Evolutionary conservation across 37 sponge, comb jelly and placozoan species (phyloP).

Genomic region (Diacarnus erythraeanus): DNA sequence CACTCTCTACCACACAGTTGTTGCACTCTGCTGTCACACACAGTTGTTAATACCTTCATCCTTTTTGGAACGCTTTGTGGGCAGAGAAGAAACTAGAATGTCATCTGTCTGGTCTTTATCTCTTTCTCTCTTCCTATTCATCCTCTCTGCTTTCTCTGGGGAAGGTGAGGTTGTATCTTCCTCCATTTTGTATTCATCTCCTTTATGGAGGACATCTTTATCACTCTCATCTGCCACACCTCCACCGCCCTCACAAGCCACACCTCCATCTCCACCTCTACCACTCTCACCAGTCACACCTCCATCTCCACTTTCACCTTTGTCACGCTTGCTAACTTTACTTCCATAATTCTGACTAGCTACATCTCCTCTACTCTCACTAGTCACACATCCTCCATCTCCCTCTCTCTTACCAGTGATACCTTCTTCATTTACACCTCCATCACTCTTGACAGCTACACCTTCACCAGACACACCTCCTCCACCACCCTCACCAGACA

Average conservation of each 20-base stretch:
- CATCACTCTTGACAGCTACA: neutral
- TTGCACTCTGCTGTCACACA: no score
- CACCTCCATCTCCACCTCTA: neutral
- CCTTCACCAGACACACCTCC: neutral
- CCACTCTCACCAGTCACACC: neutral
- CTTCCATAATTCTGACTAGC: no score
- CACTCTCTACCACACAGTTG: no score
- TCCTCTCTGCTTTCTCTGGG: neutral
- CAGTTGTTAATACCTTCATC: no score
- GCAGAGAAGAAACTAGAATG: neutral
- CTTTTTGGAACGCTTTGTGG: neutral
- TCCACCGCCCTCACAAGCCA: neutral
- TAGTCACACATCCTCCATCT: neutral
- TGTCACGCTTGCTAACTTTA: neutral
- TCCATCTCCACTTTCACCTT: neutral
- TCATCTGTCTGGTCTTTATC: neutral
- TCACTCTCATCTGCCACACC: neutral
- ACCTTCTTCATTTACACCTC: neutral
- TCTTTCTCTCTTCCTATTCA: conserved; percentile 3
- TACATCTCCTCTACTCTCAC: neutral
- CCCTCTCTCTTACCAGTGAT: neutral
- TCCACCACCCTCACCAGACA: neutral
- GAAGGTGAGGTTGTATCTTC: neutral
- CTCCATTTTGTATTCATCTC: neutral
- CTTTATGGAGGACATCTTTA: neutral